Evolutionary conservation across 53 echinoderm and acorn worm genomes (phyloP).

Genomic region (Temnopleurus reevesii): DNA sequence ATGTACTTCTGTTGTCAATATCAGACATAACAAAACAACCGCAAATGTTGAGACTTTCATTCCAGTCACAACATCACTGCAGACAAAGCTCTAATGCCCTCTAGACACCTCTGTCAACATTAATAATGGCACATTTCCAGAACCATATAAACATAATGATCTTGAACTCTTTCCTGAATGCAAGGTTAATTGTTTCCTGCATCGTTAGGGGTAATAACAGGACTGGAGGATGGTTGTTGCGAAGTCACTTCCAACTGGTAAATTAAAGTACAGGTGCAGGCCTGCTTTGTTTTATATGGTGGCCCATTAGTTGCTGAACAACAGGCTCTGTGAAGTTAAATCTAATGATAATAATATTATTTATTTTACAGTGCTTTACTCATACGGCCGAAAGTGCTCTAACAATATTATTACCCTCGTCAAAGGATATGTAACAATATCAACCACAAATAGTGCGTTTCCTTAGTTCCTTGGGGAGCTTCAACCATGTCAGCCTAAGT

Average conservation of each 20-base stretch:
- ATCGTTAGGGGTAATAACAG: not conserved
- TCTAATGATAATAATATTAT: too few relatives aligned
- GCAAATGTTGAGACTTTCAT: not conserved
- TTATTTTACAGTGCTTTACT: too few relatives aligned
- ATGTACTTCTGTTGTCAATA: not conserved
- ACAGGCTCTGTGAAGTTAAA: too few relatives aligned
- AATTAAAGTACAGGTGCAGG: not conserved
- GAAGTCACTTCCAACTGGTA: not conserved
- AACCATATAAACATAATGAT: not conserved
- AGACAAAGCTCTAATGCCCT: not conserved
- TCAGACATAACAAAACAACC: not conserved
- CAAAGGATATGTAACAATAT: too few relatives aligned
- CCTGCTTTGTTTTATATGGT: not conserved
- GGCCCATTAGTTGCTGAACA: too few relatives aligned
- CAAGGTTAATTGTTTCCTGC: conserved; percentile 39
- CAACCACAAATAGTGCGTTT: too few relatives aligned
- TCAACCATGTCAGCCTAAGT: too few relatives aligned
- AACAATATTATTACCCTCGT: too few relatives aligned
- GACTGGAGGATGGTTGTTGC: not conserved
- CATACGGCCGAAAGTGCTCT: too few relatives aligned
- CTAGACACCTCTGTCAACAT: conserved; percentile 23
- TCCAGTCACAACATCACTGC: conserved; percentile 10
- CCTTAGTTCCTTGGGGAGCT: too few relatives aligned
- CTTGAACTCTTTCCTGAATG: not conserved
- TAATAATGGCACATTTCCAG: conserved; percentile 8